A percentile compares a stretch with the other conserved stretches of the same genome.
Conservation (phyloP, 2,888 invertebrate species). For the Cheilosia urbana region DNA sequence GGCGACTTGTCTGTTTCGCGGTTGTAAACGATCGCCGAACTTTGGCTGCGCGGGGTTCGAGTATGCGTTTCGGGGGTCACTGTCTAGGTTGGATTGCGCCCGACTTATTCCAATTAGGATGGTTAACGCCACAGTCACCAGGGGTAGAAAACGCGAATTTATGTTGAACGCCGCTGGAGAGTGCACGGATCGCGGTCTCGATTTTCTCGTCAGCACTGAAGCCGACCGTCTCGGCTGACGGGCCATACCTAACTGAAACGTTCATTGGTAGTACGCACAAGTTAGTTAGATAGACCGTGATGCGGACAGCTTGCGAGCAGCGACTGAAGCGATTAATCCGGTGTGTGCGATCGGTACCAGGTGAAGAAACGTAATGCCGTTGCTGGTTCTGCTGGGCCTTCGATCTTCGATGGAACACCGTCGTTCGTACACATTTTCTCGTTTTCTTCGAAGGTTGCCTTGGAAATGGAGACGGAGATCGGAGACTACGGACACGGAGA, state of each 20-base stretch:
- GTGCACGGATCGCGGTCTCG: constrained; percentile 47
- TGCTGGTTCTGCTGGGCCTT: constrained; percentile 29
- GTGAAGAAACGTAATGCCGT: constrained; percentile 52
- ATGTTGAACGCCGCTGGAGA: constrained; percentile 23
- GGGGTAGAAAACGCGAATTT: constrained; percentile 60
- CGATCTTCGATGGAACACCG: constrained; percentile 55
- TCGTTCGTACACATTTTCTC: constrained; percentile 15
- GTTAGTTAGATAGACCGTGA: constrained; percentile 65
- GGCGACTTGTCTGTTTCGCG: constrained; percentile 79
- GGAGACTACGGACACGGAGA: too few species aligned
- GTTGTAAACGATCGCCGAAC: constrained; percentile 81
- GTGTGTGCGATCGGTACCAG: constrained; percentile 55
- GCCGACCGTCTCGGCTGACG: constrained; percentile 81
- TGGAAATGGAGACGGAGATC: too few species aligned
- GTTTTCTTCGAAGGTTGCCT: constrained; percentile 50
- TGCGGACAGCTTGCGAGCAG: constrained; percentile 27
- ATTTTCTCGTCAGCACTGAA: constrained; percentile 77
- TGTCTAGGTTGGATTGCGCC: constrained; percentile 67
- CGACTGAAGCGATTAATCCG: constrained; percentile 41
- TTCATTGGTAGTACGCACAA: constrained; percentile 66
- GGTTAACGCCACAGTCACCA: constrained; percentile 57
- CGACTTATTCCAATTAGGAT: constrained; percentile 68
- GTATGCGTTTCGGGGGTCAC: constrained; percentile 52
- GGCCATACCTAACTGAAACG: constrained; percentile 81
- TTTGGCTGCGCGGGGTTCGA: constrained; percentile 78